These are phyloP conservation scores for Nomada hirtipes DNA, from an alignment of 2,888 invertebrate species.

Conservation along the genomic window DNA sequence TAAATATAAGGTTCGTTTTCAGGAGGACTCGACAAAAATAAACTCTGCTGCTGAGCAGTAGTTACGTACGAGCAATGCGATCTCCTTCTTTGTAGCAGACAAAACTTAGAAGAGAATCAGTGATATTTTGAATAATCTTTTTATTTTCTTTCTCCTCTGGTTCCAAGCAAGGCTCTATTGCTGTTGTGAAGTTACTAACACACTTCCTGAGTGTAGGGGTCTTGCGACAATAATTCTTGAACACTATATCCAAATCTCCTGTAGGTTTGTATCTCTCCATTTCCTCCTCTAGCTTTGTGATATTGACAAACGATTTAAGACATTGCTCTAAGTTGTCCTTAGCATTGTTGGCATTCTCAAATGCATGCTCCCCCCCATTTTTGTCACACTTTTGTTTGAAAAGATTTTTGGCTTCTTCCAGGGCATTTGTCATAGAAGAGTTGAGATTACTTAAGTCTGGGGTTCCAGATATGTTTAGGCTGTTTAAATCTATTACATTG, in stretches of 20 bases:
- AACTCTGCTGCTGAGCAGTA: neutral
- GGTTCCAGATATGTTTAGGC: slow-evolving; percentile 73
- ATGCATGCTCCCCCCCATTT: slow-evolving; percentile 87
- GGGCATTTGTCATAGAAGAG: slow-evolving; percentile 73
- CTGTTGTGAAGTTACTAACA: slow-evolving; percentile 86
- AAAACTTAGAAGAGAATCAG: slow-evolving; percentile 90
- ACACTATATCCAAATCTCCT: slow-evolving; percentile 89
- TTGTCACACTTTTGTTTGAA: slow-evolving; percentile 89
- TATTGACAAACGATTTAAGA: slow-evolving; percentile 86
- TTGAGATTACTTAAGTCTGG: slow-evolving; percentile 76
- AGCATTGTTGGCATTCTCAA: slow-evolving; percentile 85
- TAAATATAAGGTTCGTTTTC: slow-evolving; percentile 71
- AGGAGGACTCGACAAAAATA: neutral
- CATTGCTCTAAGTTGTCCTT: slow-evolving; percentile 85
- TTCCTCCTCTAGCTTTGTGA: slow-evolving; percentile 87
- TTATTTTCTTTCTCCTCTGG: slow-evolving; percentile 87
- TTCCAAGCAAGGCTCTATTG: slow-evolving; percentile 88
- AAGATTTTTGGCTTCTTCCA: slow-evolving; percentile 85
- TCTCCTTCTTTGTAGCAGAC: slow-evolving; percentile 93
- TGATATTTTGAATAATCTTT: slow-evolving; percentile 88
- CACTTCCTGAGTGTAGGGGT: slow-evolving; percentile 87
- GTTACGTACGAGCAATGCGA: slow-evolving; percentile 90
- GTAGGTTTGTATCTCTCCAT: slow-evolving; percentile 89
- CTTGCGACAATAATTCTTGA: slow-evolving; percentile 90
- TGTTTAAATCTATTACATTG: slow-evolving; percentile 70